These are phyloP conservation scores for Nycticebus coucang DNA, from an alignment of 2,113 vertebrate genomes.

Conservation along the genomic window DNA sequence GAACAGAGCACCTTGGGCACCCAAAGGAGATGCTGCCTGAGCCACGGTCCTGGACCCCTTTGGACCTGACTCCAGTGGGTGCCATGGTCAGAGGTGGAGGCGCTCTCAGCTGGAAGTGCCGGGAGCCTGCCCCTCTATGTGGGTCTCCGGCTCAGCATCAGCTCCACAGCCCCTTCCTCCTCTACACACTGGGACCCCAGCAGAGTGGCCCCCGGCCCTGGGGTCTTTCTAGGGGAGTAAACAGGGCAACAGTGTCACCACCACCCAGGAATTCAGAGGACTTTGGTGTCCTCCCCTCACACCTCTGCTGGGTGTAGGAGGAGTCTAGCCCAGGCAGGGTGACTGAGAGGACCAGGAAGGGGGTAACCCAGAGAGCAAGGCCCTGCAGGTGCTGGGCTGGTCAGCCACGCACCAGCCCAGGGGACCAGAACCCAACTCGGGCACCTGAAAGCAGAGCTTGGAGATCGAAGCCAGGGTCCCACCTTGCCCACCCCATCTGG, in stretches of 20 bases:
- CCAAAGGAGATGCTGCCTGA: neutral
- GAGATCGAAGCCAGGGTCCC: neutral
- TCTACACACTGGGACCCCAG: neutral
- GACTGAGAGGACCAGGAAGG: neutral
- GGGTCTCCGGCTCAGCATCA: neutral
- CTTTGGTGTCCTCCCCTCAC: neutral
- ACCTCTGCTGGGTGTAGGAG: neutral
- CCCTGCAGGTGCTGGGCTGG: neutral
- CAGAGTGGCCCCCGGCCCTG: neutral
- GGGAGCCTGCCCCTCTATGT: neutral
- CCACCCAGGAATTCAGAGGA: neutral
- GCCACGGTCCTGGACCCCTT: neutral
- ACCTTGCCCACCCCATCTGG: neutral
- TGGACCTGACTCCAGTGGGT: neutral
- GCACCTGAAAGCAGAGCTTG: neutral
- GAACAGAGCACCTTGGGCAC: neutral
- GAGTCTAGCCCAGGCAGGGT: too few relatives aligned
- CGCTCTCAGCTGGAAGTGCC: neutral
- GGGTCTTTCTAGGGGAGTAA: neutral
- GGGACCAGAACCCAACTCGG: neutral
- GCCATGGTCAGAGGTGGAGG: neutral
- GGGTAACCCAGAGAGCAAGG: neutral
- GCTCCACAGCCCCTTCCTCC: neutral
- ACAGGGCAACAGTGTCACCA: neutral
- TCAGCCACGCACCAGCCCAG: neutral